phyloP scores from a whole-genome alignment of 1,140 invertebrate genomes.

The Ceratina japonica region DNA sequence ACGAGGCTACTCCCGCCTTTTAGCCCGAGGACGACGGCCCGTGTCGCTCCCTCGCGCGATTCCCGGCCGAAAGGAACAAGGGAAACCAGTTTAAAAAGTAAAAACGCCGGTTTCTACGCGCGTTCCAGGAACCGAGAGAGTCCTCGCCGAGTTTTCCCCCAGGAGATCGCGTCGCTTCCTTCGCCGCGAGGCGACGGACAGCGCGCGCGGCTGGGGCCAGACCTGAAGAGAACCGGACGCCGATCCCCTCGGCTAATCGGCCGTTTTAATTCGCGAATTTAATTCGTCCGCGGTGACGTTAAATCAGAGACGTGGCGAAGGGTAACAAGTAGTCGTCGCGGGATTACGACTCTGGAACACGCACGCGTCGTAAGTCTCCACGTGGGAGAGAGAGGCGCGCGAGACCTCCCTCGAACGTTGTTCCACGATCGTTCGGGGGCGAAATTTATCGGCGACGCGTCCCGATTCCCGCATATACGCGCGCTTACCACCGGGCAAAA shows the following conservation, averaged over 20 bases:
- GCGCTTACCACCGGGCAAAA: not conserved
- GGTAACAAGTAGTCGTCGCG: constrained; percentile 76
- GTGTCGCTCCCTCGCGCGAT: constrained; percentile 6
- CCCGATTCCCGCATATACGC: too few species aligned
- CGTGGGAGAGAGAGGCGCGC: constrained; percentile 39
- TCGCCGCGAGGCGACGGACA: constrained; percentile 20
- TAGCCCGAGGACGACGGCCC: not conserved
- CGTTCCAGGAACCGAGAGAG: not conserved
- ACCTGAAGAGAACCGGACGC: constrained; percentile 5
- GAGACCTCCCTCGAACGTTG: constrained; percentile 60
- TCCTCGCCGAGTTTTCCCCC: constrained; percentile 26
- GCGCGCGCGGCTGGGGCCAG: not conserved
- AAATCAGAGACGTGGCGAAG: constrained; percentile 76
- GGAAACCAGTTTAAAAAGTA: too few species aligned
- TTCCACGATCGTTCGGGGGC: constrained; percentile 53
- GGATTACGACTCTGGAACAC: constrained; percentile 76
- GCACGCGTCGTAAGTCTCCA: constrained; percentile 73
- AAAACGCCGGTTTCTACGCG: not conserved
- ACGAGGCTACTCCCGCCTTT: constrained; percentile 39
- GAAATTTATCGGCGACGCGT: constrained; percentile 42
- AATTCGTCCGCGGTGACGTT: constrained; percentile 72
- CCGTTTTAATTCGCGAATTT: constrained; percentile 65
- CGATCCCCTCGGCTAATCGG: constrained; percentile 38
- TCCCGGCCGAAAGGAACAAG: not conserved
- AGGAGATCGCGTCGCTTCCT: not conserved